Base-by-base conservation (phyloP, 2,797 vertebrate genomes). In the Poeciliopsis infans region DNA sequence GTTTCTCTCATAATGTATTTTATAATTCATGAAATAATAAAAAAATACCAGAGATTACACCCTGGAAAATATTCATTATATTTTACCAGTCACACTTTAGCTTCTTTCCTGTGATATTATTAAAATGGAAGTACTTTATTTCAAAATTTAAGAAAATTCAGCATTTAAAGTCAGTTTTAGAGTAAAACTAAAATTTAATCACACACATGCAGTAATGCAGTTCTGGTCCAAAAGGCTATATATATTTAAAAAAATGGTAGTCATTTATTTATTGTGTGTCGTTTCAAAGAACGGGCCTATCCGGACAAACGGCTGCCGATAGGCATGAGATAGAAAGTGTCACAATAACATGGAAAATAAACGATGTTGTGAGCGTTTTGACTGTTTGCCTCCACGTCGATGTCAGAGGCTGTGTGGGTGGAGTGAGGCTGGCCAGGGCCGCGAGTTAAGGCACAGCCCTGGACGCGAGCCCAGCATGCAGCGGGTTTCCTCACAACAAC, bases 401-500 rank as follows among this genome's bases (percentile, higher is more conserved):
- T 72, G 81, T 77, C 31, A 74, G 45, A 55, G 46, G 7, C 80
- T 55, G 64, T 13, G 70, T 75, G 15, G 87, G 78, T 55, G 84
- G 75, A 74, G 78, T 64, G 25, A 2, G 47, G 74, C 45, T 45
- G 10, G 79, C 49, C 16, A 1, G 59, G 59, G 80, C 75, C 59
- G 76, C 80, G 76, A 77, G 2, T 57, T 43, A 59, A 78, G 76
- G 81, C 75, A 75, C 46, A 64, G 85, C 69, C 51, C 90, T 94
- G 94, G 92, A 94, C 25, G 11, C 0, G 78, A 86, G 89, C 93
- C 92, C 90, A 87, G 85, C 85, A 71, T 88, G 86, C 87, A 87
- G 84, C 81, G 84, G 83, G 92, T 92, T 94, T 93, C 94, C 91
- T 92, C 91, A 86, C 83, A 83, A 91, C 85, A 87, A 86, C 85